These are phyloP conservation scores for Syngnathus typhle DNA, from an alignment of 2,113 vertebrate species.

Conservation along the genomic window DNA sequence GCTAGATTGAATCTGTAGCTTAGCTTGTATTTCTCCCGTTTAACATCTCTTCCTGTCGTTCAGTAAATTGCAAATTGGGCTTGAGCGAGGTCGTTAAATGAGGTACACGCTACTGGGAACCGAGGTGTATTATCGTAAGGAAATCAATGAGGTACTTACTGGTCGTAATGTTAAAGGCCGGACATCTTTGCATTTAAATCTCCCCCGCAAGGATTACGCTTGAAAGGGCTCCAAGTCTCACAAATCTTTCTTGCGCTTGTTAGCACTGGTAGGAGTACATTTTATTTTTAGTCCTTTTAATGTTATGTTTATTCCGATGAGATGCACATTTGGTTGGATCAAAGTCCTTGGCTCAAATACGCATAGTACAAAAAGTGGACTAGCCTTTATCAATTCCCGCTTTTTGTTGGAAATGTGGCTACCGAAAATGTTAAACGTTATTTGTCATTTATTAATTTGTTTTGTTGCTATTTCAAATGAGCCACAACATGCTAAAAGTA, in stretches of 20 bases:
- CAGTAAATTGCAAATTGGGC: constrained; percentile 10
- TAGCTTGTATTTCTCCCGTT: background rate
- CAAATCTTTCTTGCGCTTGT: constrained; percentile 2
- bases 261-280: background rate
- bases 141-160: constrained; percentile 13
- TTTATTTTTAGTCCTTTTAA: background rate
- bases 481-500: background rate
- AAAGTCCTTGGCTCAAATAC: background rate
- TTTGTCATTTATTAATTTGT: background rate
- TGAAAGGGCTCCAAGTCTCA: background rate
- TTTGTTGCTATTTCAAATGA: background rate
- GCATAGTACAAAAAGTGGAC: background rate
- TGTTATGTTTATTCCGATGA: background rate
- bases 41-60: background rate
- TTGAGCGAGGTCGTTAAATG: constrained; percentile 8
- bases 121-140: background rate
- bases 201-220: background rate
- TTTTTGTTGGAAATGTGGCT: background rate
- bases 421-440: background rate
- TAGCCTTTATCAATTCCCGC: background rate
- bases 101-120: background rate
- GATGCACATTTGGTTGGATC: background rate
- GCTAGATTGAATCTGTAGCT: constrained; percentile 2
- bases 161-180: background rate
- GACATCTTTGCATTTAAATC: background rate